A percentile compares a stretch with the other conserved stretches of the same genome.
These are phyloP conservation scores for Umimayanthus kanabou DNA, from an alignment of 92 coral and sea anemone genomes.

Conservation along the genomic window DNA sequence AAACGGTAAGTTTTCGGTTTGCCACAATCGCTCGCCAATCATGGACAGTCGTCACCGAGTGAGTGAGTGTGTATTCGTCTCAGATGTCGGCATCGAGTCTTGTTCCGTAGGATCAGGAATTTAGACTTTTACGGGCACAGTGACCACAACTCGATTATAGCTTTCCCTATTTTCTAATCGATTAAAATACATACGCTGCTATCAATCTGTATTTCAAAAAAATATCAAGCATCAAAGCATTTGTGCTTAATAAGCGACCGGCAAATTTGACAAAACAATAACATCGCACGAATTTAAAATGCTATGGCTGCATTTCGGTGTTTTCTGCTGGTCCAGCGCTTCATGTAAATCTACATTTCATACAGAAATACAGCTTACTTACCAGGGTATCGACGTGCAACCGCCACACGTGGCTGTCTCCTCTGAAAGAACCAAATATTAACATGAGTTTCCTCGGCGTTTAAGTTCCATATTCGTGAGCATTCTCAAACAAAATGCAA, in stretches of 20 bases:
- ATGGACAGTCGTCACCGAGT: not conserved
- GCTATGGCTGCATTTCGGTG: conserved; percentile 19
- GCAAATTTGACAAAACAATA: conserved; percentile 47
- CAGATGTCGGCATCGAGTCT: conserved; percentile 15
- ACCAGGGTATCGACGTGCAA: conserved; percentile 88
- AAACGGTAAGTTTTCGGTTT: not conserved
- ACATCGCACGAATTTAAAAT: conserved; percentile 28
- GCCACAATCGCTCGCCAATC: not conserved
- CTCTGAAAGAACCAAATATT: conserved; percentile 67
- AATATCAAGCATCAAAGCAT: conserved; percentile 23
- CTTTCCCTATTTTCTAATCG: not conserved
- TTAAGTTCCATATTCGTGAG: conserved; percentile 10
- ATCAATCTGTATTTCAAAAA: not conserved
- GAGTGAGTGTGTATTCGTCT: not conserved
- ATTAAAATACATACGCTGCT: not conserved
- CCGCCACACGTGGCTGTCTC: conserved; percentile 91
- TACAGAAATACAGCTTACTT: conserved; percentile 44
- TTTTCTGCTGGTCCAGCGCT: not conserved
- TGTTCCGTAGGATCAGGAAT: not conserved
- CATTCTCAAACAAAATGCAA: not conserved
- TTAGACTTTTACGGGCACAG: not conserved
- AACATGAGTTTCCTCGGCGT: conserved; percentile 50
- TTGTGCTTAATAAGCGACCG: conserved; percentile 30
- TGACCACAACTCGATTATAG: not conserved
- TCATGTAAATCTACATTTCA: not conserved